Base-by-base conservation (phyloP, 2,888 invertebrate genomes). In the Cancer borealis region DNA sequence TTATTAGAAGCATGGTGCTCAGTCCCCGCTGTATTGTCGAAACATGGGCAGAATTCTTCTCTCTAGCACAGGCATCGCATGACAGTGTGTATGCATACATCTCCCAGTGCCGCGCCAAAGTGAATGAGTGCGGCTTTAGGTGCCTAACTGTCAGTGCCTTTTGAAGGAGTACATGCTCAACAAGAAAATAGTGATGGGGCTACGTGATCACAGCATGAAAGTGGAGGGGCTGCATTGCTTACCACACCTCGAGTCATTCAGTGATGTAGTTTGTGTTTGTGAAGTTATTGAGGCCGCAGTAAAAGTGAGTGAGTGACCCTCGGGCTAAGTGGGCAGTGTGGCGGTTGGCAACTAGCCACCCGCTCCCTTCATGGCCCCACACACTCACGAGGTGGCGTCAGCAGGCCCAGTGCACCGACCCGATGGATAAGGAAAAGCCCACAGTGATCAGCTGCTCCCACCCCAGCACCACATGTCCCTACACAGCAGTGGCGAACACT, bases 161-260 rank as follows among this genome's bases (percentile, higher is more conserved):
- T n/a, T 47, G 21, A 54, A n/a, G 0, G 91, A 91, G 26, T 91
- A 91, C n/a, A 26, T 91, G 91, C n/a, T 73, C 8, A 66, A 30
- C 26, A 91, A 30, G 66, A 66, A 91, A 60, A 73, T 60, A 39
- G 45, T 91, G 39, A 91, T 60, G 60, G 91, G n/a, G n/a, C n/a
- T n/a, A n/a, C n/a, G n/a, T n/a, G n/a, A n/a, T n/a, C n/a, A n/a
- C n/a, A n/a, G n/a, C 30, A 91, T 91, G 91, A 91, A 66, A 8
- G 91, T 39, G 12, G 91, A 91, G 39, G 39, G 66, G 91, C 10
- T 91, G 66, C 60, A 39, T 39, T 91, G 91, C 26, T 91, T 91
- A 26, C 30, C 91, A 4, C 91, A 66, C 66, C 91, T 91, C 12
- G 60, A 60, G 30, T 91, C 66, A 8, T n/a, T 66, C 12, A 91